Evolutionary conservation across 2,888 invertebrate species (phyloP).

Genomic region (Magallana nippona): DNA sequence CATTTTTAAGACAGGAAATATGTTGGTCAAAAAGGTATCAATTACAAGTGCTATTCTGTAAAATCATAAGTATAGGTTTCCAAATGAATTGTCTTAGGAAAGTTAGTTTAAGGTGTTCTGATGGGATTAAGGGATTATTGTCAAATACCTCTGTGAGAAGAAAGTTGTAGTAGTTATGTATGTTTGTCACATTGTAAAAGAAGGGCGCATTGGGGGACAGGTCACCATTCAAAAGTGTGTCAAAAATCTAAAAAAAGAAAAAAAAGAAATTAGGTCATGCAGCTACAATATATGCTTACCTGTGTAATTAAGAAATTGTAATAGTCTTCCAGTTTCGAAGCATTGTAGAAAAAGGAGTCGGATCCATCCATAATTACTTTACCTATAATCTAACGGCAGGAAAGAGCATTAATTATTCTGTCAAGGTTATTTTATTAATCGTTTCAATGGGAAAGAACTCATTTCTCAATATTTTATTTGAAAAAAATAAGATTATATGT

Average conservation of each 20-base stretch:
- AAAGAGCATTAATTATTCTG: too few relatives aligned
- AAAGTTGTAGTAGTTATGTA: conserved; percentile 76
- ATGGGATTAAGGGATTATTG: not conserved
- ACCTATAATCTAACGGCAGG: conserved; percentile 74
- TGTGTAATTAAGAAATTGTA: conserved; percentile 71
- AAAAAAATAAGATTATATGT: too few relatives aligned
- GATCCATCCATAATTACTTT: conserved; percentile 71
- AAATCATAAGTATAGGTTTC: too few relatives aligned
- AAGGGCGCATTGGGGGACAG: conserved; percentile 69
- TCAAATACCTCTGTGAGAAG: conserved; percentile 68
- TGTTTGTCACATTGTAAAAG: conserved; percentile 76
- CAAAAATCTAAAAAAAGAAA: conserved; percentile 81
- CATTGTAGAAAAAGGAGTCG: conserved; percentile 70
- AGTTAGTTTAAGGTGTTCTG: too few relatives aligned
- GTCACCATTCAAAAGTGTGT: conserved; percentile 76
- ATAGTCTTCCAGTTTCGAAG: conserved; percentile 70
- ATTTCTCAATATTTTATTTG: too few relatives aligned
- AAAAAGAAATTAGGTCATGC: not conserved
- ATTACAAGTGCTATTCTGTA: too few relatives aligned
- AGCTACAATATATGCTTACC: conserved; percentile 59
- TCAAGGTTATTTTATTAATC: too few relatives aligned
- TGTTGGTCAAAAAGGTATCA: too few relatives aligned
- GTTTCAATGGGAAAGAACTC: too few relatives aligned
- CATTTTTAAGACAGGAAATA: too few relatives aligned
- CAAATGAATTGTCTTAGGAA: too few relatives aligned